These are phyloP conservation scores for Delphinus delphis DNA, from an alignment of 2,113 vertebrate species.

Conservation along the genomic window DNA sequence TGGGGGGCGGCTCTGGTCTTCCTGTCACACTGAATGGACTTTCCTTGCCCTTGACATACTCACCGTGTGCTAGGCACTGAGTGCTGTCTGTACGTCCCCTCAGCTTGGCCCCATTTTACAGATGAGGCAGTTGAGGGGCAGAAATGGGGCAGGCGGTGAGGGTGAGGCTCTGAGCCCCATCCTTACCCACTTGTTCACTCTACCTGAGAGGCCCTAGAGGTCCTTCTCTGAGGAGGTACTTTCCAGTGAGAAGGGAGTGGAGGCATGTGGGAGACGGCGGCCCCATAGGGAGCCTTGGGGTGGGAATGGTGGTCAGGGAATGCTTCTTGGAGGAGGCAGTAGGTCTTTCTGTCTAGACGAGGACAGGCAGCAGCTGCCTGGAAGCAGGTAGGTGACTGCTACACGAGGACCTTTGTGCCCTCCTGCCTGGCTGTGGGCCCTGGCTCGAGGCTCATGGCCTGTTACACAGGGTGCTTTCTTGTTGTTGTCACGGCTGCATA, in stretches of 20 bases:
- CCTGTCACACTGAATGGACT: neutral
- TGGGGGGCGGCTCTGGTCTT: neutral
- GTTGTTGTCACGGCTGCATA: neutral
- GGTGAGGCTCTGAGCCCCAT: neutral
- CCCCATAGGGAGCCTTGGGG: neutral
- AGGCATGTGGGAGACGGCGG: neutral
- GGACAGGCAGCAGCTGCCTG: neutral
- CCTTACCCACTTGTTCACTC: neutral
- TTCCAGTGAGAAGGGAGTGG: neutral
- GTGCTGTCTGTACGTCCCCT: neutral
- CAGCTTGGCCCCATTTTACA: neutral
- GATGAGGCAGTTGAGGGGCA: neutral
- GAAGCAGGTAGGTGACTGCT: neutral
- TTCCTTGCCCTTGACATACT: neutral
- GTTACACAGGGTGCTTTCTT: neutral
- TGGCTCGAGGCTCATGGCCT: neutral
- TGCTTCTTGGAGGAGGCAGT: neutral
- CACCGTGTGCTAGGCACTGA: fast-evolving
- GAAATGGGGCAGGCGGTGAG: neutral
- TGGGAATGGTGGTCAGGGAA: neutral
- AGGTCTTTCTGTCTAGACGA: neutral
- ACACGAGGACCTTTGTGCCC: neutral
- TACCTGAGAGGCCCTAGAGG: neutral
- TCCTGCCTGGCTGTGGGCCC: neutral
- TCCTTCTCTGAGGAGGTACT: neutral